phyloP scores from a whole-genome alignment of 2,797 vertebrate genomes.

The Synaphobranchus kaupii region DNA sequence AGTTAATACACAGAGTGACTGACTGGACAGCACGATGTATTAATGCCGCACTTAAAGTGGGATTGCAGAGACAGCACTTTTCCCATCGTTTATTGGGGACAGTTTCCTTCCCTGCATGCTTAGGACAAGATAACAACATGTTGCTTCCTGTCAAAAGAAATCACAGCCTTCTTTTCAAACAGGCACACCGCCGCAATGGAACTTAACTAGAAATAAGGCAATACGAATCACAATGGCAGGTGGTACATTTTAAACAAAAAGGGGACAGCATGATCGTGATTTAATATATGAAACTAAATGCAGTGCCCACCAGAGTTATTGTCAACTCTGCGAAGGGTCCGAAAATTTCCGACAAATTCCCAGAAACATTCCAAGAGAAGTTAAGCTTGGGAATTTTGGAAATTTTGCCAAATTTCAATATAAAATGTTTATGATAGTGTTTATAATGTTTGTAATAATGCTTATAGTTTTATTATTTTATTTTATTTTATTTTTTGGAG shows the following conservation, averaged over 20 bases:
- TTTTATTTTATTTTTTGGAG: too few relatives aligned
- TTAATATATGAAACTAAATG: background rate
- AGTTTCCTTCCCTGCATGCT: conserved; percentile 33
- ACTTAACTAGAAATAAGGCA: background rate
- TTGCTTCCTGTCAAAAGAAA: background rate
- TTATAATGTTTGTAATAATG: too few relatives aligned
- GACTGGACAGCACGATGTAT: conserved; percentile 59
- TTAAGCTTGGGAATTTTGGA: too few relatives aligned
- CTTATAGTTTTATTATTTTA: too few relatives aligned
- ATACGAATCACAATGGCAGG: background rate
- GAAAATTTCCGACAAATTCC: too few relatives aligned
- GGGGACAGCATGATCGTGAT: background rate
- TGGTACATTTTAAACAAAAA: background rate
- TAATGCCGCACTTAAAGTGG: conserved; percentile 71
- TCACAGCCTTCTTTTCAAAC: background rate
- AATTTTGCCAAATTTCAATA: too few relatives aligned
- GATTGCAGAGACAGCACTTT: conserved; percentile 72
- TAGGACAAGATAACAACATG: background rate
- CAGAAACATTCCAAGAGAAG: too few relatives aligned
- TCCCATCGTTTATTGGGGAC: conserved; percentile 62
- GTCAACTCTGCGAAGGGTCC: too few relatives aligned
- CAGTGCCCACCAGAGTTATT: too few relatives aligned
- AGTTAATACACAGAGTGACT: conserved; percentile 36
- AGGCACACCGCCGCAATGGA: background rate
- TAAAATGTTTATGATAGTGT: too few relatives aligned